Base-by-base conservation (phyloP, 2,888 invertebrate genomes). In the Drosophila lacicola region DNA sequence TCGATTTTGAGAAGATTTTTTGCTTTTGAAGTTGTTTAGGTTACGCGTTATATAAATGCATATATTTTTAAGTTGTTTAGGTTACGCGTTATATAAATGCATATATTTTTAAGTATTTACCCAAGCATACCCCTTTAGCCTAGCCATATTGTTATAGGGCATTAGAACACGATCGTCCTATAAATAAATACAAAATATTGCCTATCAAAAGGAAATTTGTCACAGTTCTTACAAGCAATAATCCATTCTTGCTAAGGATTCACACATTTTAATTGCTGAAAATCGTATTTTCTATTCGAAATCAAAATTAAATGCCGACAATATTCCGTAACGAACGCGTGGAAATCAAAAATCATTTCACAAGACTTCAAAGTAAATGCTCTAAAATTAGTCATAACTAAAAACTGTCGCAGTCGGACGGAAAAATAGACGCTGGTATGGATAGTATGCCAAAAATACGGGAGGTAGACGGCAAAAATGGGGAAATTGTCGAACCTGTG, bases 341-440 rank as follows among this genome's bases (percentile, higher is more conserved):
- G 11, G 49, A 54, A 71, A 53, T 64, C 62, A 60, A 60, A 70
- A 61, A 60, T 33, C 55, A 55, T 66, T 74, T 71, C 55, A 55
- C 11, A 45, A 58, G 71, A 86, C 82, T 74, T 86, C 82, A 86
- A 83, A 83, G 82, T 71, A 72, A 86, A 83, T 70, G 56, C 54
- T 74, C 78, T 81, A 72, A 81, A 86, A 74, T 83, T 86, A 83
- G 87, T 72, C 72, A 81, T 61, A 70, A 81, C 72, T 62, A 54
- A 63, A 70, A 71, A 60, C 58, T 65, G 66, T 69, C 74, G 77
- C 67, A 60, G 36, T 51, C 25, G 74, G 41, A 51, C 41, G 67
- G 61, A 42, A 53, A 60, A 83, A 64, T 63, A 63, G 53, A 54
- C 54, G 53, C 47, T 29, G 29, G 29, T 25, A 29, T 17, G 17